Base-by-base conservation (phyloP, 2,888 invertebrate species). In the Campoplex nolae region DNA sequence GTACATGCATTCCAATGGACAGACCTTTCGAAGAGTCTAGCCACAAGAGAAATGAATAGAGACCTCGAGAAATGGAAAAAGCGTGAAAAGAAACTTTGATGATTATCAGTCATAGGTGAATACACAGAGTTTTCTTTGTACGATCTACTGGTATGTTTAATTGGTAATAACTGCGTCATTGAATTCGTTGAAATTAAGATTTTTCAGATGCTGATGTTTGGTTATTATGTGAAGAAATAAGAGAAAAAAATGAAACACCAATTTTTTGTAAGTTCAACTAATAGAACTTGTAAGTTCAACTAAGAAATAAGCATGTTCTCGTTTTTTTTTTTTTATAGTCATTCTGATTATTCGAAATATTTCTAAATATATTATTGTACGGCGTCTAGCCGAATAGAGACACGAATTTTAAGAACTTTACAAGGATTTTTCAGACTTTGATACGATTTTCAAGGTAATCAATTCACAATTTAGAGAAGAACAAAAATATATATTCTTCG, bases 21-120 rank as follows among this genome's bases (percentile, higher is more conserved):
- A 56, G 73, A 23, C 68, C 42, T 86, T 80, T 67, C 77, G 74
- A 86, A 86, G 45, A 45, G 80, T 83, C 80, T 67, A 51, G 35
- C 38, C 51, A 38, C n/a, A 67, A 42, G 32, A 48, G 58, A 45
- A 28, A 56, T 54, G 38, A 75, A 75, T 51, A 23, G 8, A 32
- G 16, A 48, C 51, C n/a, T 67, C 65, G 28, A 45, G 16, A 58
- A 45, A 65, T 45, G 76, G 45, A 76, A 67, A 77, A 54, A 75
- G 42, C 54, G 16, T 54, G 28, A 48, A 62, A 77, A 48, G 76
- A 76, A 76, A 65, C 62, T 51, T 28, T n/a, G 76, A 76, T 76
- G 42, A 8, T 13, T 75, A 75, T 75, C 74, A 75, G 28, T 75
- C 42, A 28, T 75, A 45, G 62, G 11, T 77, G 32, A 51, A 77